Evolutionary conservation across 2,113 vertebrate genomes (phyloP), one percentile per base, ranked within the genome.

Genomic region (Gopherus flavomarginatus): DNA sequence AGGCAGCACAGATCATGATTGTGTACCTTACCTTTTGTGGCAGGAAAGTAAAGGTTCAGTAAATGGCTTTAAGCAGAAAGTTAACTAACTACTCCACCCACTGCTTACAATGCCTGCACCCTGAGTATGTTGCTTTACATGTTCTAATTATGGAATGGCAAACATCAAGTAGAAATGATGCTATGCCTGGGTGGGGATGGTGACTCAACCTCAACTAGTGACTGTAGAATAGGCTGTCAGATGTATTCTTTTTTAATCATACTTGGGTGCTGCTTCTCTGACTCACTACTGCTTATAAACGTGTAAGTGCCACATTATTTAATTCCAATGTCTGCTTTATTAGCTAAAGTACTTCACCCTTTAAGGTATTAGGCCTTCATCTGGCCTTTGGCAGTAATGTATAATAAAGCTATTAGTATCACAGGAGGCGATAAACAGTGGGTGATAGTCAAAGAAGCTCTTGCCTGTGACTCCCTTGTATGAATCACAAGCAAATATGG

Each of bases 81-180:
- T 88, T 93, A 95, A 86, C 24, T 12, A 38, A 83, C 94, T 90
- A 12, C 9, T 38, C 22, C 26, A 78, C 26, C 1, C 1, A 2
- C 8, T 22, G 86, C 81, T 89, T 89, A 50, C 82, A 4, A 81
- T 81, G 50, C 6, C 80, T 35, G n/a, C 38, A 53, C 95, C 88
- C 93, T 90, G n/a, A 83, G 93, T 65, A 94, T 78, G 78, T 86
- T 1, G 0, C 94, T 83, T 69, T 44, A 52, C 13, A 90, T 93
- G 50, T 89, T 94, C 93, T 96, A 93, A 96, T 95, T 97, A 95
- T 81, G 29, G 90, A 95, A 96, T 8, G 83, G 72, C 85, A 97
- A 97, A 97, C 88, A 95, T 42, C 83, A 95, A 95, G 92, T 5
- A 57, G 91, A 83, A 84, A 35, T 57, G 88, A 91, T 78, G 56